Evolutionary conservation across 2,888 invertebrate species (phyloP), one percentile per base, ranked within the genome.

Genomic region (Polydrusus cervinus): DNA sequence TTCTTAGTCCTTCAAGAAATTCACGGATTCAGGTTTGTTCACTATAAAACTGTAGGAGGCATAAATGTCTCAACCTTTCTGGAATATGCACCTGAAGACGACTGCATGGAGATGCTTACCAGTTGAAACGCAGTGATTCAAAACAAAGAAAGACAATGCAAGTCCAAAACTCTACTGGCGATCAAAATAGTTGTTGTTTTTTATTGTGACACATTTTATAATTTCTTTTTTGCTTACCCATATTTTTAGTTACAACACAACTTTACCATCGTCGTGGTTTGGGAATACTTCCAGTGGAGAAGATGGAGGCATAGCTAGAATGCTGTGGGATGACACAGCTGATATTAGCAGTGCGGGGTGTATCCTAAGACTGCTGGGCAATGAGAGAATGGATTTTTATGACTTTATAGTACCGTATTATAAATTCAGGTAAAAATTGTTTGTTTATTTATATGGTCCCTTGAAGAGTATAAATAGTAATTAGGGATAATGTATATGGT

Each of bases 321-420:
- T 82, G 43, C 45, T 85, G 6, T 79, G 82, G 65, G 81, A 84
- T 16, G 79, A 82, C 11, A 65, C 68, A 66, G 71, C 81, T 10
- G 85, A 85, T 57, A 76, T 84, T 8, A 80, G 80, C 55, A 79
- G 79, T 34, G 79, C 81, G 7, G 84, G 83, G 18, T 81, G 80
- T 18, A 78, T 81, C 13, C 62, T 81, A 53, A 75, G 81, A 49
- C 74, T 79, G 11, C 51, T 77, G 14, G 53, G 77, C 11, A 64
- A 78, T 0, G 80, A 78, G 9, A 70, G 83, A 60, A 78, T 83
- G 8, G 79, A 82, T 53, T 80, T 76, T 64, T 80, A 81, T 49
- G 84, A 84, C 68, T 83, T 78, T 69, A 64, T 84, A 13, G 77
- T 81, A 47, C 83, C 84, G 0, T 78, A 80, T 69, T 85, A 83